Evolutionary conservation across 2,888 invertebrate species (phyloP).

Genomic region (Torymus tubicola): DNA sequence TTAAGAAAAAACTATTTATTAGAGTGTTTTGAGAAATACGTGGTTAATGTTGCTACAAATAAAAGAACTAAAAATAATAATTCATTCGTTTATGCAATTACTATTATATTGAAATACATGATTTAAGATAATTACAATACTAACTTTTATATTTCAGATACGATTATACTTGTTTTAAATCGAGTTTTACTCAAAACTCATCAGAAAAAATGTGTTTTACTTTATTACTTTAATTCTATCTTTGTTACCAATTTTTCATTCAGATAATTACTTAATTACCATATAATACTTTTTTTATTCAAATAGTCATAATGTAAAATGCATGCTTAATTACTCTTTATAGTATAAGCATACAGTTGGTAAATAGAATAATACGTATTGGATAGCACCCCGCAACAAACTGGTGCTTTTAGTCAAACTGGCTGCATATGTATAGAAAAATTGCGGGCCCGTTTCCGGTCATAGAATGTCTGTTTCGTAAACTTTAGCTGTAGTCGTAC

Average conservation of each 20-base stretch:
- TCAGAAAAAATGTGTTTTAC: too few species aligned
- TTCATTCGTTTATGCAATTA: constrained; percentile 3
- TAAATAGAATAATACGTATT: too few species aligned
- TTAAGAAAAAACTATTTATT: background rate
- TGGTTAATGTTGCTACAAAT: constrained; percentile 9
- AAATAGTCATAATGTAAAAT: too few species aligned
- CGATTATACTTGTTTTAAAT: too few species aligned
- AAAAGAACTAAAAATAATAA: constrained; percentile 28
- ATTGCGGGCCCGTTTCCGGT: constrained; percentile 74
- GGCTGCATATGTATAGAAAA: background rate
- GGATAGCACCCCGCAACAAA: background rate
- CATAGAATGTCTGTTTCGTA: constrained; percentile 97
- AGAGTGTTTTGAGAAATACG: background rate
- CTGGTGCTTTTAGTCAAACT: background rate
- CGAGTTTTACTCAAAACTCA: too few species aligned
- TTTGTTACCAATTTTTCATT: too few species aligned
- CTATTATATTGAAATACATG: constrained; percentile 7
- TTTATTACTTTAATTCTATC: too few species aligned
- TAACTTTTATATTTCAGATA: too few species aligned
- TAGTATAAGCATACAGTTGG: too few species aligned
- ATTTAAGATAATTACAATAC: constrained; percentile 7
- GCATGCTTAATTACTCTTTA: background rate
- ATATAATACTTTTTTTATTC: too few species aligned
- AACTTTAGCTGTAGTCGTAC: constrained; percentile 78
- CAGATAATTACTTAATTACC: too few species aligned